Evolutionary conservation across 2,113 vertebrate genomes (phyloP).

Genomic region (Otocyon megalotis): DNA sequence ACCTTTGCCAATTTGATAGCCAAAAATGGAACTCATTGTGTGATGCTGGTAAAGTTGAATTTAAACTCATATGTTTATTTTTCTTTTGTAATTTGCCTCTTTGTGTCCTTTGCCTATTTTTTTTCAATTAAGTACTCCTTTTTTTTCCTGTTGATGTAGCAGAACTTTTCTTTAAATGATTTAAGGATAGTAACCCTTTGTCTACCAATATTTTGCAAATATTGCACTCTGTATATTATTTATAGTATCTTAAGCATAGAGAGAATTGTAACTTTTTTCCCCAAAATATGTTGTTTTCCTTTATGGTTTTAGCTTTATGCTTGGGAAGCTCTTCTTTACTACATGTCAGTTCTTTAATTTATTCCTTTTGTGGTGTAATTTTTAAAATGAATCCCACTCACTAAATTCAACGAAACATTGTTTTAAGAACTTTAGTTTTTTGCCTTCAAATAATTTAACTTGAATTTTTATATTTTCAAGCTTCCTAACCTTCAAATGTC

Average conservation of each 20-base stretch:
- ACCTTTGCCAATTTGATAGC: slow-evolving; percentile 51
- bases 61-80: slow-evolving; percentile 56
- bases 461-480: not conserved
- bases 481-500: not conserved
- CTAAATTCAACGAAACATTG: not conserved
- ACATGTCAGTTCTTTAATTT: not conserved
- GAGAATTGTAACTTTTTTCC: not conserved
- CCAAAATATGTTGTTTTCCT: not conserved
- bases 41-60: not conserved
- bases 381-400: not conserved
- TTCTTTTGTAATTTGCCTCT: slow-evolving; percentile 62
- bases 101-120: slow-evolving; percentile 57
- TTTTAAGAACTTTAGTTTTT: slow-evolving; percentile 17
- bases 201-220: not conserved
- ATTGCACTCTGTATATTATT: not conserved
- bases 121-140: slow-evolving; percentile 45
- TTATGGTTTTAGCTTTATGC: not conserved
- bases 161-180: not conserved
- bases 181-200: slow-evolving; percentile 49
- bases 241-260: not conserved
- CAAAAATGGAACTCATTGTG: slow-evolving; percentile 59
- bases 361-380: not conserved
- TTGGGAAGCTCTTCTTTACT: not conserved
- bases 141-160: slow-evolving; percentile 69
- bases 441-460: slow-evolving; percentile 7